These are phyloP conservation scores for Tetrao urogallus DNA, from an alignment of 2,113 vertebrate genomes.

Conservation along the genomic window DNA sequence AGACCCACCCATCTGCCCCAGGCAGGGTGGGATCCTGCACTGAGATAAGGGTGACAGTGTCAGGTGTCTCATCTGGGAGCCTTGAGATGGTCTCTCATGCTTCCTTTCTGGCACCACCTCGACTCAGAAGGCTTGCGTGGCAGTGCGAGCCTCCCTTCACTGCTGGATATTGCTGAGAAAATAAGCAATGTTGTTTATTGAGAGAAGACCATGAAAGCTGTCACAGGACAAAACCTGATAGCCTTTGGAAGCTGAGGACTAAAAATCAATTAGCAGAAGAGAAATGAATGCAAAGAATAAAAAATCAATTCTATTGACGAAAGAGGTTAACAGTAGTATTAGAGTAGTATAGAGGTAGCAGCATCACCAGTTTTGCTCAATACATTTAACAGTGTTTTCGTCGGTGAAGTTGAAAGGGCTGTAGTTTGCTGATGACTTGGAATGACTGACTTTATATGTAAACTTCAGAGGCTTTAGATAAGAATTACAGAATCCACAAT, in stretches of 20 bases:
- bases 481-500: slow-evolving; percentile 35
- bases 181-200: background rate
- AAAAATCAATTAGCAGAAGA: slow-evolving; percentile 13
- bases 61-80: background rate
- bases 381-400: background rate
- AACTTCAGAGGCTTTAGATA: slow-evolving; percentile 6
- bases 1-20: background rate
- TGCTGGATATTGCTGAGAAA: background rate
- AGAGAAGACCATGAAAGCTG: background rate
- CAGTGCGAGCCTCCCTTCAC: background rate
- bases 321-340: background rate
- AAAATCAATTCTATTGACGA: background rate
- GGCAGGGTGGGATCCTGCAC: background rate
- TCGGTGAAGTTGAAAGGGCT: background rate
- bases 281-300: background rate
- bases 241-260: background rate
- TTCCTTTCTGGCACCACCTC: background rate
- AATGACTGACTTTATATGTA: slow-evolving; percentile 26
- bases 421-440: slow-evolving; percentile 29
- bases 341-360: too few relatives aligned
- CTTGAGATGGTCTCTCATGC: background rate
- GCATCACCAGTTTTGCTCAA: background rate
- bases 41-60: background rate
- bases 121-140: background rate
- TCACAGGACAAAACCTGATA: background rate